Conservation (phyloP, 2,888 invertebrate species). For the Oligia strigilis region DNA sequence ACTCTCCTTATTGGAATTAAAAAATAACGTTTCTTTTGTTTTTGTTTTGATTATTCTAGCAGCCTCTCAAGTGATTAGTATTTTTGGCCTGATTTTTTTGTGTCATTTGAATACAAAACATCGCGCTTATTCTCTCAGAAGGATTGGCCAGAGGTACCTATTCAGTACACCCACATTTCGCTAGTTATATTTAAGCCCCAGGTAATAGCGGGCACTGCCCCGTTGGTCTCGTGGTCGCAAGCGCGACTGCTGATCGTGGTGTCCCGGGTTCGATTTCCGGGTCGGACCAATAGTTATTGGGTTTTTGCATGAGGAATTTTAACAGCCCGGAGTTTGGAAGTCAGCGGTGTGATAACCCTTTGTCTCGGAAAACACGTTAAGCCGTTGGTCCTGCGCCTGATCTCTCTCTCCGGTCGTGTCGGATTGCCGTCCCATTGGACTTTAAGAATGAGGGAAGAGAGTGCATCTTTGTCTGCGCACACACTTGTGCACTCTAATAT, state of each 20-base stretch:
- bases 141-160: background rate
- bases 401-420: too few relatives aligned
- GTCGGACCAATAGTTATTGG: background rate
- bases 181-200: background rate
- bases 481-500: background rate
- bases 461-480: background rate
- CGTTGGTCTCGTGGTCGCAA: background rate
- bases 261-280: background rate
- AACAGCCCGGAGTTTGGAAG: background rate
- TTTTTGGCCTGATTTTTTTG: background rate
- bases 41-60: conserved; percentile 41
- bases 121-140: background rate
- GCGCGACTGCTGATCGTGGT: background rate
- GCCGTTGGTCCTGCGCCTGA: too few relatives aligned
- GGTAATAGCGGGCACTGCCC: background rate
- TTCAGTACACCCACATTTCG: too few relatives aligned
- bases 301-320: background rate
- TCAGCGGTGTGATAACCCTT: background rate
- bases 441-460: background rate
- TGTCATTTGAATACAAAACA: background rate
- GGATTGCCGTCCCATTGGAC: too few relatives aligned
- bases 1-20: conserved; percentile 56
- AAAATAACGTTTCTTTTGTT: conserved; percentile 47
- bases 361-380: too few relatives aligned
- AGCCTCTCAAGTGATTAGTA: conserved; percentile 26